Evolutionary conservation across 2,888 invertebrate genomes (phyloP).

Genomic region (Orthonevra nobilis): DNA sequence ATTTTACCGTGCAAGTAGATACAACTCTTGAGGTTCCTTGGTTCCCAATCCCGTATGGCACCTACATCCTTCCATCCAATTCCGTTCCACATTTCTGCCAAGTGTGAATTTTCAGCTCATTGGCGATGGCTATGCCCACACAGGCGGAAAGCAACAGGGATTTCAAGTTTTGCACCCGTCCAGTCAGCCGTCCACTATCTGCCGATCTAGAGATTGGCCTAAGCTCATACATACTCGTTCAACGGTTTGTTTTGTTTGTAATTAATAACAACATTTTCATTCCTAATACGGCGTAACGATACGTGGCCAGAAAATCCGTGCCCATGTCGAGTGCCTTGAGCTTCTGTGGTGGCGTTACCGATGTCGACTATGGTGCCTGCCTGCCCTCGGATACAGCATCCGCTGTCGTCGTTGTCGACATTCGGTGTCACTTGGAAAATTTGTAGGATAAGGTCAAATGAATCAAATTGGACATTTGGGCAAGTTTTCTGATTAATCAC

Average conservation of each 20-base stretch:
- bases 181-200: conserved; percentile 1
- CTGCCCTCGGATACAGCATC: conserved; percentile 22
- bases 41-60: conserved; percentile 5
- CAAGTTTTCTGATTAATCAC: conserved; percentile 38
- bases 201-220: conserved; percentile 22
- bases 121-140: conserved; percentile 58
- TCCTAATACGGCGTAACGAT: conserved; percentile 60
- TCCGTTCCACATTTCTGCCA: neutral
- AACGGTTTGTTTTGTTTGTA: conserved; percentile 16
- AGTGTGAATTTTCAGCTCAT: conserved; percentile 23
- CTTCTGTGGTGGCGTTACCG: neutral
- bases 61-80: conserved; percentile 24
- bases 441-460: conserved; percentile 53
- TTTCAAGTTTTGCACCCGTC: conserved; percentile 36
- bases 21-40: conserved; percentile 1
- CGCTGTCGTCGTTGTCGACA: conserved; percentile 14
- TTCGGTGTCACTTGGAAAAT: conserved; percentile 6
- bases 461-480: conserved; percentile 5
- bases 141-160: conserved; percentile 63
- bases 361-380: neutral
- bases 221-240: conserved; percentile 15
- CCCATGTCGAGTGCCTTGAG: conserved; percentile 50
- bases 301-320: conserved; percentile 41
- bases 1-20: no score
- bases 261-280: conserved; percentile 57